A percentile compares a stretch with the other conserved stretches of the same genome.
phyloP scores from a whole-genome alignment of 2,888 invertebrate genomes.

The Leptopterna dolabrata region DNA sequence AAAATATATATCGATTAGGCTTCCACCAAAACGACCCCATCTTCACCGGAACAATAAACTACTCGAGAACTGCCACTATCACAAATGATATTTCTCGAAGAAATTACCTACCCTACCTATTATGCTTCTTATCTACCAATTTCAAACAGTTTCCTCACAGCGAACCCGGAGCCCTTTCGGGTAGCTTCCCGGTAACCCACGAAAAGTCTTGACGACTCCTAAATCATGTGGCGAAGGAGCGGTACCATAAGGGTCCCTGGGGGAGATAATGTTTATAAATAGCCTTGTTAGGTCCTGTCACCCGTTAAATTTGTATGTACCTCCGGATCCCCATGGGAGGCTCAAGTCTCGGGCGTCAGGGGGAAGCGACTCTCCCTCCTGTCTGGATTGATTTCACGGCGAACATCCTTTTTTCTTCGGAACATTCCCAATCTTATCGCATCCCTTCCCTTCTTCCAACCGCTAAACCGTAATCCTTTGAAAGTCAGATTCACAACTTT shows the following conservation, averaged over 20 bases:
- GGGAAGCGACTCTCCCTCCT: constrained; percentile 6
- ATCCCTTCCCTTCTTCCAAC: not conserved
- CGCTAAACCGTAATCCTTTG: not conserved
- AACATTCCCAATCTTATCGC: not conserved
- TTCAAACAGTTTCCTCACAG: no score
- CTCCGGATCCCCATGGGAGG: constrained; percentile 20
- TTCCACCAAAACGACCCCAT: no score
- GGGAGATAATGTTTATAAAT: constrained; percentile 52
- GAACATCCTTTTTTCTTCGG: not conserved
- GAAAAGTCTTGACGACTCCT: not conserved
- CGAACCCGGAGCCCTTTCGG: no score
- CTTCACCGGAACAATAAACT: no score
- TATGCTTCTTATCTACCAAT: no score
- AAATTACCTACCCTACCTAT: no score
- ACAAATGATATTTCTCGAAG: no score
- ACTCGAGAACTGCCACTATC: no score
- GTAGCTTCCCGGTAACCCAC: not conserved
- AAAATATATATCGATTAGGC: no score
- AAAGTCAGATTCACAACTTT: not conserved
- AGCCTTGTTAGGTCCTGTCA: constrained; percentile 51
- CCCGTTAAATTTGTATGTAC: constrained; percentile 52
- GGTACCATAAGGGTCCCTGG: constrained; percentile 25
- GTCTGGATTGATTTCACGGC: constrained; percentile 47
- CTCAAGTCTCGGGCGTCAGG: not conserved
- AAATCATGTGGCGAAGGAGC: constrained; percentile 24